Base-by-base conservation (phyloP, 92 coral and sea anemone species). In the Umimayanthus kanabou region DNA sequence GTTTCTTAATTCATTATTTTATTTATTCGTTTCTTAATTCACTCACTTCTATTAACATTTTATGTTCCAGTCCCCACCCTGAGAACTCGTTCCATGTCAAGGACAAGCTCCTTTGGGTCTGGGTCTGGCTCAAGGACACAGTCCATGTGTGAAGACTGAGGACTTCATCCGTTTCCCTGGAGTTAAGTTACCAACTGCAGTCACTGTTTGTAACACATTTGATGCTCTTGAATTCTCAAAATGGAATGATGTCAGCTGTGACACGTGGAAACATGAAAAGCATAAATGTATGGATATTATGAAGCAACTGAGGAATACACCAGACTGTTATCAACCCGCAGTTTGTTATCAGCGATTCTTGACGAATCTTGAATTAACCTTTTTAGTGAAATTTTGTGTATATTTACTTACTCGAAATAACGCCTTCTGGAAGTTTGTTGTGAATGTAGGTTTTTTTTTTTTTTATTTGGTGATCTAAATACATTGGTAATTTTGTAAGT, bases 41-140 rank as follows among this genome's bases (percentile, higher is more conserved):
- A 50, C 16, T 50, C 57, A 50, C 16, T 6, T 30, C 4, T 28
- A 88, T 18, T 40, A 23, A 10, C 14, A 26, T 58, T 39, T 50
- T 72, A 50, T 79, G 39, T 91, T 96, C 71, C 80, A 97, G 99
- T 97, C n/a, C 99, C 99, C 81, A 97, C 99, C 72, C 91, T 97
- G 86, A 90, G 99, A 81, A 97, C 99, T 14, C 99, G 99, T 75
- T 95, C 99, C 47, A 97, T 97, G 99, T 97, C 99, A 42, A 89
- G 95, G 85, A 93, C 95, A 47, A 86, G 96, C 84, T 96, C 98
- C 1, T 67, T 94, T 26, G 95, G 98, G 67, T 93, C 99, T 16
- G 85, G 92, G 77, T 92, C 94, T 53, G 90, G 93, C 67, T 86
- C 90, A 40, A 87, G 94, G 39, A 89, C 92, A 50, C 90, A 85